Evolutionary conservation across 2,888 invertebrate species (phyloP).

Genomic region (Dolomedes plantarius): DNA sequence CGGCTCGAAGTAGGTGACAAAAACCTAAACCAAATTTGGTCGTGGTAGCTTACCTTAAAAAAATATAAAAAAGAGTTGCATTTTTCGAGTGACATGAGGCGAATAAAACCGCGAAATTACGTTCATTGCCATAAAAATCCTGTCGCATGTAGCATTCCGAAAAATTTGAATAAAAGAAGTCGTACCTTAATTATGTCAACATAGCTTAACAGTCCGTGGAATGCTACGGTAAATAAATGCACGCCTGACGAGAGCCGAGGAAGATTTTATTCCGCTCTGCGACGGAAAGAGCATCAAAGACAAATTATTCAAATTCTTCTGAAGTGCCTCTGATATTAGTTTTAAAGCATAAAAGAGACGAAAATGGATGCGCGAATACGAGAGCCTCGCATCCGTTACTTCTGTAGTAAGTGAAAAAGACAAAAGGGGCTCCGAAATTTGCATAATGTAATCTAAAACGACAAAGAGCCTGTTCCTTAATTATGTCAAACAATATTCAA

Average conservation of each 20-base stretch:
- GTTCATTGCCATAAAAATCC: too few relatives aligned
- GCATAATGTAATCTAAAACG: slow-evolving; percentile 14
- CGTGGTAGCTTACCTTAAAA: too few relatives aligned
- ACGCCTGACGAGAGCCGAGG: neutral
- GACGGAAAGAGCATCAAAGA: slow-evolving; percentile 28
- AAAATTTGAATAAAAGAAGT: too few relatives aligned
- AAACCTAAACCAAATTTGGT: too few relatives aligned
- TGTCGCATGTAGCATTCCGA: too few relatives aligned
- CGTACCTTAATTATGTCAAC: neutral
- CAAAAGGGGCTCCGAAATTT: neutral
- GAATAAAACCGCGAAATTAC: too few relatives aligned
- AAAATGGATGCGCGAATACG: neutral
- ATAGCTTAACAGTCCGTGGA: neutral
- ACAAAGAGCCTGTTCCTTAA: slow-evolving; percentile 41
- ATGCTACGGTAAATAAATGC: neutral
- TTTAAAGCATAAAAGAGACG: slow-evolving; percentile 44
- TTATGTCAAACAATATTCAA: slow-evolving; percentile 60
- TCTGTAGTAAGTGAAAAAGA: neutral
- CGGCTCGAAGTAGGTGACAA: too few relatives aligned
- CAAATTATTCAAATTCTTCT: slow-evolving; percentile 50
- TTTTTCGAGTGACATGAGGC: too few relatives aligned
- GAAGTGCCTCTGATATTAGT: slow-evolving; percentile 43
- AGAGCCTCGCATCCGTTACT: neutral
- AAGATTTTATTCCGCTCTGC: neutral
- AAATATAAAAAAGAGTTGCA: too few relatives aligned